Percentiles rank a stretch among this genome's conserved stretches.
phyloP scores from a whole-genome alignment of 2,888 invertebrate genomes.

The Chalcosyrphus nemorum region DNA sequence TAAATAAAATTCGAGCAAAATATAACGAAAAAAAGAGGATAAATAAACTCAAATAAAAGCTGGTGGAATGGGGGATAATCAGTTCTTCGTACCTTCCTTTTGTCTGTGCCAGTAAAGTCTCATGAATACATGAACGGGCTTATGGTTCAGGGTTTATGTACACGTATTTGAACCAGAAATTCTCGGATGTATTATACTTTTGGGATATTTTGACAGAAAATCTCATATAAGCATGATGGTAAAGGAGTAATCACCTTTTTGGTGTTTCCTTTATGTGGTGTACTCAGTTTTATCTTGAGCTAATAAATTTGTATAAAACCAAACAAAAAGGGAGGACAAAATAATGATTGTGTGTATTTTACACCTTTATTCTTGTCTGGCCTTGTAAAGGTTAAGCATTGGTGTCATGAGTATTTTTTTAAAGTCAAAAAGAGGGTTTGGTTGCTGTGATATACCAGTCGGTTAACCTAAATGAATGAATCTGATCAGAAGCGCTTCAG shows the following conservation, averaged over 20 bases:
- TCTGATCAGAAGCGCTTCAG: no score
- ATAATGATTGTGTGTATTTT: background rate
- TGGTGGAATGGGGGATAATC: constrained; percentile 30
- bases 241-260: constrained; percentile 40
- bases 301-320: no score
- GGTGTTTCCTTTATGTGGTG: constrained; percentile 19
- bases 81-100: constrained; percentile 21
- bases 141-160: constrained; percentile 49
- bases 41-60: background rate
- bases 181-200: constrained; percentile 27
- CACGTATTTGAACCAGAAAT: constrained; percentile 3
- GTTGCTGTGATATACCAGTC: no score
- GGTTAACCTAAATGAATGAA: no score
- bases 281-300: constrained; percentile 5
- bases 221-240: constrained; percentile 19
- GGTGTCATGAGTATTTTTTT: no score
- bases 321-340: background rate
- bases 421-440: no score
- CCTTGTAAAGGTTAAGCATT: no score
- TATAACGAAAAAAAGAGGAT: constrained; percentile 5
- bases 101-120: background rate
- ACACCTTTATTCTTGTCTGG: no score
- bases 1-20: constrained; percentile 65
- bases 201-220: constrained; percentile 34
- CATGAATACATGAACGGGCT: constrained; percentile 31